Base-by-base conservation (phyloP, 2,797 vertebrate genomes). In the Enteromius paludinosus region DNA sequence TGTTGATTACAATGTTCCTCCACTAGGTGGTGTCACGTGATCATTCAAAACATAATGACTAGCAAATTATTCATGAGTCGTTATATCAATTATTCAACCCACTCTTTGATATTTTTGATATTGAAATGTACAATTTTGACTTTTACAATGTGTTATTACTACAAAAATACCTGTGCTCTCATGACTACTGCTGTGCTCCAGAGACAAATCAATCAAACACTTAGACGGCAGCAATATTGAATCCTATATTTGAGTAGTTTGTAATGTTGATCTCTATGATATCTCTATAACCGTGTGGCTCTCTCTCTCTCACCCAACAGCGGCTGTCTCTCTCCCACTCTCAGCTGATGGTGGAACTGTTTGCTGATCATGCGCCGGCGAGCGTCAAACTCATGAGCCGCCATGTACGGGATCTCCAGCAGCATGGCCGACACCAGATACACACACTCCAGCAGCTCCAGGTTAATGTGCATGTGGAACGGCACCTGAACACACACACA, bases 401-500 rank as follows among this genome's bases (percentile, higher is more conserved):
- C 97, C 97, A 98, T 97, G 94, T 97, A 98, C 8, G 97, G 97
- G 88, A 98, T 98, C 91, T 98, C 96, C 83, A 98, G 89, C 86
- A 98, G 90, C 97, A 97, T 98, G 84, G 97, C 97, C 0, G 97
- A 97, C 83, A 98, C 97, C 91, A 98, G 91, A 82, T 98, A 98
- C 56, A 98, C 97, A 17, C 97, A 97, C 88, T 97, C 97, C 80
- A 98, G 91, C 79, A 98, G 94, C 90, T 98, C 97, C 90, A 97
- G 91, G 93, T 98, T 98, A 88, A 98, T 97, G 92, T 98, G 97
- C 95, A 98, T 95, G 91, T 98, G 97, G 94, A 98, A 98, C 0
- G 97, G 97, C 64, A 98, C 96, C 95, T 96, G 47, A 30, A 61
- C 52, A 28, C 56, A 28, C 52, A 54, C 49, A 20, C 49, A 52